These are phyloP conservation scores for Cinclus mexicanus DNA, from an alignment of 2,113 vertebrate genomes.

Conservation along the genomic window DNA sequence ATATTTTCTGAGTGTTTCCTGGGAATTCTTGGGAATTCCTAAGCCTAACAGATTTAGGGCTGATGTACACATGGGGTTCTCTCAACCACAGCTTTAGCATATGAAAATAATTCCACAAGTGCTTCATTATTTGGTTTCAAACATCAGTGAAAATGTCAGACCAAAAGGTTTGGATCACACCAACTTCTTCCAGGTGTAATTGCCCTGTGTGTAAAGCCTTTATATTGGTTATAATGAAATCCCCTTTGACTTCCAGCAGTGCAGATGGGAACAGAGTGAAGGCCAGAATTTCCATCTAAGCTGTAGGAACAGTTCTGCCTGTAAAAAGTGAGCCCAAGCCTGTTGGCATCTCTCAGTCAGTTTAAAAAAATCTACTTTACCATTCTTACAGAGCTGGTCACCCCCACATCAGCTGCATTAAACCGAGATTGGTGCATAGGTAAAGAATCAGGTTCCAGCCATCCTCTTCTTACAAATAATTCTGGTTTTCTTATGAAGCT, in stretches of 20 bases:
- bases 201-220: neutral
- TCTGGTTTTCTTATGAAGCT: neutral
- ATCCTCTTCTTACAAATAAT: neutral
- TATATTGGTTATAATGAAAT: neutral
- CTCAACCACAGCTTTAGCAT: neutral
- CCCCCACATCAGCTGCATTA: neutral
- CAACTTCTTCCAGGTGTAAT: neutral
- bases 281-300: neutral
- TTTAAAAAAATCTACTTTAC: neutral
- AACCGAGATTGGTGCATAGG: neutral
- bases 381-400: neutral
- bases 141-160: conserved; percentile 42
- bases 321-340: neutral
- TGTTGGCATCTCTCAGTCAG: neutral
- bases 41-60: neutral
- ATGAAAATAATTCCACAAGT: neutral
- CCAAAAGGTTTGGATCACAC: conserved; percentile 11
- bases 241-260: neutral
- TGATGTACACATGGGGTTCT: neutral
- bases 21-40: neutral
- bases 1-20: neutral
- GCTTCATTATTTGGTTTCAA: neutral
- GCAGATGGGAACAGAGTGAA: neutral
- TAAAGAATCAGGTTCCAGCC: neutral
- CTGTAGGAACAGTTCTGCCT: neutral